A percentile compares a stretch with the other conserved stretches of the same genome.
phyloP scores from a whole-genome alignment of 2,797 vertebrate genomes.

The Sebastes paucispinis region DNA sequence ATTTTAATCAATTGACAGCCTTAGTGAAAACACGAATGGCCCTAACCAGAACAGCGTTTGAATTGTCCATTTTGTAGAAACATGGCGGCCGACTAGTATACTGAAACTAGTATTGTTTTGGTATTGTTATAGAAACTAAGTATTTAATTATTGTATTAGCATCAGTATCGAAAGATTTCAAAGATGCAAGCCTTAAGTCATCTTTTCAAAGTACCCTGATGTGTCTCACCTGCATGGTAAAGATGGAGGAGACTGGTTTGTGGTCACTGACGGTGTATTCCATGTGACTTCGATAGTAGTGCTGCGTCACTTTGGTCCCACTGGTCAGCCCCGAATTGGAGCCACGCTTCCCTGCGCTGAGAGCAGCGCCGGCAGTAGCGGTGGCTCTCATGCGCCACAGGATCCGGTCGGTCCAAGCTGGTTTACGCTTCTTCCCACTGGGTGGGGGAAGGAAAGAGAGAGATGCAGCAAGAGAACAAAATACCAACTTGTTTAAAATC shows the following conservation, averaged over 20 bases:
- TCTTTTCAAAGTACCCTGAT: background rate
- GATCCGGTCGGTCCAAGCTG: slow-evolving; percentile 98
- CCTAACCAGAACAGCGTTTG: no score
- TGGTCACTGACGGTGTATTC: slow-evolving; percentile 94
- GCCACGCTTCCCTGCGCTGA: slow-evolving; percentile 65
- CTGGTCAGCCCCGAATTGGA: slow-evolving; percentile 78
- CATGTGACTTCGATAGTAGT: slow-evolving; percentile 95
- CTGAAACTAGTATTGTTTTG: background rate
- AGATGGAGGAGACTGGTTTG: slow-evolving; percentile 95
- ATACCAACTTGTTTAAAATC: background rate
- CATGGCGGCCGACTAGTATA: no score
- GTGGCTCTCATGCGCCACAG: slow-evolving; percentile 92
- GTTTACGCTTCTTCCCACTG: slow-evolving; percentile 96
- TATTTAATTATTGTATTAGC: background rate
- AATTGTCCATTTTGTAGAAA: no score
- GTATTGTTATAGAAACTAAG: background rate
- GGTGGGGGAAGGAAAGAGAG: background rate
- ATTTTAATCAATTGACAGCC: no score
- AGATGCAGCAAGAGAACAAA: background rate
- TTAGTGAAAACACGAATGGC: no score
- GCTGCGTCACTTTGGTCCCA: slow-evolving; percentile 87
- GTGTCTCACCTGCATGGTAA: slow-evolving; percentile 89
- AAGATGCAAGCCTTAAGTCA: background rate
- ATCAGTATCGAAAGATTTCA: background rate
- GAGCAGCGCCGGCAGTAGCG: slow-evolving; percentile 38